Conservation (phyloP, 2,888 invertebrate species). For the Blastobasis lacticolella region DNA sequence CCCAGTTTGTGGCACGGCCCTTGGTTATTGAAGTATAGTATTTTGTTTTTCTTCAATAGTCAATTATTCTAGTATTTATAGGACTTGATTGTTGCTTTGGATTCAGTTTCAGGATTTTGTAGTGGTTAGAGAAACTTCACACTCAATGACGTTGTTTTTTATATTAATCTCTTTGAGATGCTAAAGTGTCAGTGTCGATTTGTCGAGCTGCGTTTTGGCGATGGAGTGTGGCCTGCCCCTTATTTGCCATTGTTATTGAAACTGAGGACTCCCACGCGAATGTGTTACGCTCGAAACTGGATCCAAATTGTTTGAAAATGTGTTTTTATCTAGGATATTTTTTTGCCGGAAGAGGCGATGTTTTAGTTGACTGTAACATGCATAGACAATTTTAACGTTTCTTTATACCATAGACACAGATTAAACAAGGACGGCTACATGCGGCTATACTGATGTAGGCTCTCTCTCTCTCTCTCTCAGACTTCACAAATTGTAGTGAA, state of each 20-base stretch:
- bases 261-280: constrained; percentile 4
- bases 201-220: no score
- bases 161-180: neutral
- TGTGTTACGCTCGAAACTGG: constrained; percentile 24
- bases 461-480: neutral
- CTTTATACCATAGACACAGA: constrained; percentile 34
- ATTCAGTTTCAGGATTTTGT: constrained; percentile 24
- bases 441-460: no score
- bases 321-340: constrained; percentile 29
- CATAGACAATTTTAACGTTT: constrained; percentile 30
- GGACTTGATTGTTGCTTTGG: constrained; percentile 29
- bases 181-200: no score
- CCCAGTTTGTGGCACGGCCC: constrained; percentile 27
- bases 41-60: constrained; percentile 38
- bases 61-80: constrained; percentile 45
- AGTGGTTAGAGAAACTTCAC: no score
- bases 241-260: no score
- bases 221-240: no score
- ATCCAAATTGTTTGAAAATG: constrained; percentile 28
- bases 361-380: constrained; percentile 37
- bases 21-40: constrained; percentile 18
- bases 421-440: constrained; percentile 17
- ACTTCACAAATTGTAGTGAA: neutral
- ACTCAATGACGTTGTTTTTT: no score
- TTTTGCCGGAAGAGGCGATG: constrained; percentile 37